Percentiles rank a stretch among this genome's conserved stretches.
Evolutionary conservation across 2,888 invertebrate genomes (phyloP).

Genomic region (Orthonychiurus folsomi): DNA sequence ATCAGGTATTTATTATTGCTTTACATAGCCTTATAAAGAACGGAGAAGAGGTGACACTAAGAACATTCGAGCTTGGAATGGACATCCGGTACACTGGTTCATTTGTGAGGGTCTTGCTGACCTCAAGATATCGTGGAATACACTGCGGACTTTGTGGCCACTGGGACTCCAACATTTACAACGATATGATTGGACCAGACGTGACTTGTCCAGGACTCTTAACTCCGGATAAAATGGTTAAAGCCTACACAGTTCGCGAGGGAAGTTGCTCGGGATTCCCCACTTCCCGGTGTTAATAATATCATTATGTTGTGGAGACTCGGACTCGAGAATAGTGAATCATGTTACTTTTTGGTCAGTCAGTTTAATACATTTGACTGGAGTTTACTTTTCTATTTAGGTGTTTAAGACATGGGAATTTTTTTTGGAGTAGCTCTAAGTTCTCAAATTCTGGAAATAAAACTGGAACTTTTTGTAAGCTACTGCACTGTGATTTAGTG

Average conservation of each 20-base stretch:
- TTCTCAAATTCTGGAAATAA: background rate
- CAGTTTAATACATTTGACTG: too few relatives aligned
- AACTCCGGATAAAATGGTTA: conserved; percentile 20
- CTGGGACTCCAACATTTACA: conserved; percentile 32
- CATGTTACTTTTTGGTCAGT: too few relatives aligned
- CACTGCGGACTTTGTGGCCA: conserved; percentile 38
- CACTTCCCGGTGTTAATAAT: background rate
- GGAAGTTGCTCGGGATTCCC: conserved; percentile 4
- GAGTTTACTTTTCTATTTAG: too few relatives aligned
- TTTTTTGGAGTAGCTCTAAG: background rate
- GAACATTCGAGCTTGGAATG: conserved; percentile 14
- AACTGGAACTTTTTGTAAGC: too few relatives aligned
- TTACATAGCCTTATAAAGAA: conserved; percentile 25
- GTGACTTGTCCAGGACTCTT: conserved; percentile 14
- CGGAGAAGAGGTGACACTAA: conserved; percentile 28
- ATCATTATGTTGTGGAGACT: too few relatives aligned
- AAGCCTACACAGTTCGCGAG: conserved; percentile 26
- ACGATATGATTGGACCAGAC: conserved; percentile 32
- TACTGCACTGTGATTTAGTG: too few relatives aligned
- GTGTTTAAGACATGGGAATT: background rate
- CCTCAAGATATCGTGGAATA: conserved; percentile 27
- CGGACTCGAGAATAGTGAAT: too few relatives aligned
- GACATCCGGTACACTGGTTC: conserved; percentile 31
- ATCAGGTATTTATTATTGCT: background rate
- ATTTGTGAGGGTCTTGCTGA: conserved; percentile 28